Evolutionary conservation across 2,888 invertebrate genomes (phyloP).

Genomic region (Amphipyra berbera): DNA sequence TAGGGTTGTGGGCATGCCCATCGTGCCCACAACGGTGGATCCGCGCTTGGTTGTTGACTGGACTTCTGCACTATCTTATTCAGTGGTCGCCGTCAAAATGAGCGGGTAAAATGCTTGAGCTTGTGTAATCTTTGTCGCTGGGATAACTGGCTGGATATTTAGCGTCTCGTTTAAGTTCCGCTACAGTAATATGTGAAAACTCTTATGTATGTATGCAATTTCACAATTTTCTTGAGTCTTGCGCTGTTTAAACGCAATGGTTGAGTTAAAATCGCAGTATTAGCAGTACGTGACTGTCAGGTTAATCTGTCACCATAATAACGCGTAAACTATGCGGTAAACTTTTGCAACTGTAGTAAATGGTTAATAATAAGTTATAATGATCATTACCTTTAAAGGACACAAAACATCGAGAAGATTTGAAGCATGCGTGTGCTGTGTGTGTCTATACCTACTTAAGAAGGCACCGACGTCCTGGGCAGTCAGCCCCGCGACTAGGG

Average conservation of each 20-base stretch:
- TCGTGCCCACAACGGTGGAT: no score
- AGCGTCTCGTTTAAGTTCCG: constrained; percentile 45
- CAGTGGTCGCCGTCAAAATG: constrained; percentile 24
- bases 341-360: constrained; percentile 29
- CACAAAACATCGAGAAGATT: no score
- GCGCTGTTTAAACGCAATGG: constrained; percentile 18
- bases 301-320: constrained; percentile 35
- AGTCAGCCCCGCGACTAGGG: no score
- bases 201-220: constrained; percentile 30
- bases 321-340: constrained; percentile 40
- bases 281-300: constrained; percentile 5
- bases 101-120: constrained; percentile 37
- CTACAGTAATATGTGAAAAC: constrained; percentile 52
- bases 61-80: constrained; percentile 19
- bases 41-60: no score
- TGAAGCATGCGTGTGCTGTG: no score
- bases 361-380: constrained; percentile 36
- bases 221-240: constrained; percentile 37
- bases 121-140: constrained; percentile 54
- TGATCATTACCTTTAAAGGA: constrained; percentile 20
- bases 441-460: no score
- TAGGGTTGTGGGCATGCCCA: no score
- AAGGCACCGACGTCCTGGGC: no score
- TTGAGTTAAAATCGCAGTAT: constrained; percentile 14
- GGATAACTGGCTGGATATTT: constrained; percentile 43